Evolutionary conservation across 2,113 vertebrate species (phyloP).

Genomic region (Progne subis): DNA sequence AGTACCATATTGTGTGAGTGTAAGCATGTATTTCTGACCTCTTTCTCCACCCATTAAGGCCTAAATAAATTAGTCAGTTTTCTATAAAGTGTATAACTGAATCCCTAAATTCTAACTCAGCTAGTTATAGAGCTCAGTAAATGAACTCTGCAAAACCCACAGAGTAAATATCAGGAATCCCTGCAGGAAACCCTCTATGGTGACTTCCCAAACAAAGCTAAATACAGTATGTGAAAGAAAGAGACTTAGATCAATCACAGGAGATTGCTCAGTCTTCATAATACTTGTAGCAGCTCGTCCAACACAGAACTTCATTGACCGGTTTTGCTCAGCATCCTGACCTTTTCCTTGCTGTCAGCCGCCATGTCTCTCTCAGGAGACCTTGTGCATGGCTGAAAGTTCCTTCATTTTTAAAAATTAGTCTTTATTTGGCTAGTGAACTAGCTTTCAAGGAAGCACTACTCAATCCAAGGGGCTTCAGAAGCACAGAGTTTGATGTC

Average conservation of each 20-base stretch:
- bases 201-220: conserved; percentile 6
- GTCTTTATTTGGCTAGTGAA: background rate
- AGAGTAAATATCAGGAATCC: background rate
- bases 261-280: background rate
- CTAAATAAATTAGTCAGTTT: background rate
- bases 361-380: background rate
- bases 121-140: background rate
- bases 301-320: background rate
- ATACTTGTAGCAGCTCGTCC: background rate
- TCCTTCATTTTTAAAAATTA: background rate
- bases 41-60: background rate
- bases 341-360: background rate
- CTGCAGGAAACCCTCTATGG: background rate
- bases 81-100: background rate
- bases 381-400: background rate
- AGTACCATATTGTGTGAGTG: background rate
- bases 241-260: background rate
- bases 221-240: background rate
- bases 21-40: conserved; percentile 41
- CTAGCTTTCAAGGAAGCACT: background rate
- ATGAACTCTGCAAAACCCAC: background rate
- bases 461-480: background rate
- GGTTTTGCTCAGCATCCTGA: background rate
- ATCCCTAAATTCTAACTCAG: background rate
- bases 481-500: background rate